Base-by-base conservation (phyloP, 2,888 invertebrate species). In the Laothoe populi region DNA sequence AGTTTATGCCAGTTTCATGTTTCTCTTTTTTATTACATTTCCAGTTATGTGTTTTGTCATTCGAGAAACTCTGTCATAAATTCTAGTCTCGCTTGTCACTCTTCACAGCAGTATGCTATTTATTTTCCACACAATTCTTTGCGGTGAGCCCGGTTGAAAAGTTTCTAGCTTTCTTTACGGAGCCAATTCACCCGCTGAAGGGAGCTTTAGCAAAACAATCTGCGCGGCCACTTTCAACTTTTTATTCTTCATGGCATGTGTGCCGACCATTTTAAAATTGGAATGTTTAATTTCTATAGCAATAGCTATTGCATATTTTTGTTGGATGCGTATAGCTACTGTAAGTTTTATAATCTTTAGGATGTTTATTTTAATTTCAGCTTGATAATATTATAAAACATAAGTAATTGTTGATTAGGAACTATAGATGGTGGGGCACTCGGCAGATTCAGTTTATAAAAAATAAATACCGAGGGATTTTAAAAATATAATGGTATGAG, bases 151-250 rank as follows among this genome's bases (percentile, higher is more conserved):
- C 62, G 61, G 66, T 64, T 66, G 63, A 66, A 68, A 70, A 67
- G 66, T 71, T 70, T 64, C 64, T 57, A 62, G 62, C 48, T 62
- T 64, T 61, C 63, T 66, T 66, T 61, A 60, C 63, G 49, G 61
- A 61, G 64, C 67, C 71, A 71, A 70, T 71, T 65, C 70, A 64
- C 62, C 48, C 62, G 59, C 60, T 53, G 58, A 58, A 63, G 60
- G 45, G 57, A 58, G 64, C 63, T 42, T 40, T 48, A 44, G 48
- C 61, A 66, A 66, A 66, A 68, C 70, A 71, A 70, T 71, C 67
- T 58, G 53, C 42, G 62, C 64, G 42, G 62, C 65, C 66, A 64
- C 65, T 69, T 68, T 48, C 53, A 62, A 68, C 66, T 64, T 63
- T 65, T 57, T 66, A 64, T 68, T 59, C 63, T 46, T 19, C 16